Conservation (phyloP, 2,113 vertebrate genomes). For the Corydoras sp. region DNA sequence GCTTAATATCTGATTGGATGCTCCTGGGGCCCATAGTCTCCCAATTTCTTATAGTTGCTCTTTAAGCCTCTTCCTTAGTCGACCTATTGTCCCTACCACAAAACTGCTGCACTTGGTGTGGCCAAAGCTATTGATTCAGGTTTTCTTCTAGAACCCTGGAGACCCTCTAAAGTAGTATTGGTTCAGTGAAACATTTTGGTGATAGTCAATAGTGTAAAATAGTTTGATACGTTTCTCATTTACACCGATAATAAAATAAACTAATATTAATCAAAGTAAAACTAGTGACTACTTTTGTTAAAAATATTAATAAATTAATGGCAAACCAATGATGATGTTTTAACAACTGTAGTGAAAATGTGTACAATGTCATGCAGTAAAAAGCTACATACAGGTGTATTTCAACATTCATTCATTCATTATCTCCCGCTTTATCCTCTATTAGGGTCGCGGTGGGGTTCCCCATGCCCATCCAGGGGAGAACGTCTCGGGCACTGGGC, state of each 20-base stretch:
- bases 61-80: constrained; percentile 11
- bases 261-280: too few relatives aligned
- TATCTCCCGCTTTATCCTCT: too few relatives aligned
- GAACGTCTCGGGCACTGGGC: too few relatives aligned
- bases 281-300: too few relatives aligned
- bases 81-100: constrained; percentile 31
- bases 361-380: too few relatives aligned
- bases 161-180: constrained; percentile 12
- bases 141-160: constrained; percentile 13
- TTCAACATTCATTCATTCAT: too few relatives aligned
- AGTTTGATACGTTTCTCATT: background rate
- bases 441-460: too few relatives aligned
- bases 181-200: constrained; percentile 12
- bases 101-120: constrained; percentile 19
- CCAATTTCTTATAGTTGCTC: constrained; percentile 5
- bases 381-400: too few relatives aligned
- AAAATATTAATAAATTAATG: background rate
- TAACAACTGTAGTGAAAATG: too few relatives aligned
- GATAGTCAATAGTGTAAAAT: constrained; percentile 18
- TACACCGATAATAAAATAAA: background rate
- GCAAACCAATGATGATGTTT: background rate
- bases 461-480: too few relatives aligned
- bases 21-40: background rate
- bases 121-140: constrained; percentile 32
- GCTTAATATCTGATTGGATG: constrained; percentile 26